A percentile compares a stretch with the other conserved stretches of the same genome.
These are phyloP conservation scores for Nesoenas mayeri DNA, from an alignment of 2,113 vertebrate genomes.

Conservation along the genomic window DNA sequence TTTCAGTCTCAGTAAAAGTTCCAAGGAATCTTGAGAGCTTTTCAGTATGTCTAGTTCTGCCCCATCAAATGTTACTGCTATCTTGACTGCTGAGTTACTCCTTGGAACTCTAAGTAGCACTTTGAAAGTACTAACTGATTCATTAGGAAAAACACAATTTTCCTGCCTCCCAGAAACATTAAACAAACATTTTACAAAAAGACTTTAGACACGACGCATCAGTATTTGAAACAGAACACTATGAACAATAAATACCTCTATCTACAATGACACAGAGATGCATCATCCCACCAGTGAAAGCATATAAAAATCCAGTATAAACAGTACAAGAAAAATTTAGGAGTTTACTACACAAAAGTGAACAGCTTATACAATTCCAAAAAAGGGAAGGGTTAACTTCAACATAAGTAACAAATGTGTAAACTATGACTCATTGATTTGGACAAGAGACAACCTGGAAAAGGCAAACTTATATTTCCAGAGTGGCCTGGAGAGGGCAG, in stretches of 20 bases:
- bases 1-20: background rate
- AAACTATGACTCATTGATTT: constrained; percentile 5
- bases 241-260: background rate
- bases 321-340: background rate
- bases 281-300: background rate
- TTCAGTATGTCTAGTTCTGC: background rate
- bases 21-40: background rate
- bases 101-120: background rate
- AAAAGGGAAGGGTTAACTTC: background rate
- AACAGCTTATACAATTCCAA: background rate
- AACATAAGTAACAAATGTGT: background rate
- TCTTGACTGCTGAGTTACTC: background rate
- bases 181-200: background rate
- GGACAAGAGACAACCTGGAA: constrained; percentile 16
- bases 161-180: background rate
- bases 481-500: background rate
- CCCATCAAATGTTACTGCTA: background rate
- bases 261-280: background rate
- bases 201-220: background rate
- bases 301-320: background rate
- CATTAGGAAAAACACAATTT: background rate
- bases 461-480: background rate
- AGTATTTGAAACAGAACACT: background rate
- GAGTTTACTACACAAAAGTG: background rate
- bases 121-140: background rate